Evolutionary conservation across 2,888 invertebrate genomes (phyloP), one percentile per base, ranked within the genome.

Genomic region (Calliphora vomitoria): DNA sequence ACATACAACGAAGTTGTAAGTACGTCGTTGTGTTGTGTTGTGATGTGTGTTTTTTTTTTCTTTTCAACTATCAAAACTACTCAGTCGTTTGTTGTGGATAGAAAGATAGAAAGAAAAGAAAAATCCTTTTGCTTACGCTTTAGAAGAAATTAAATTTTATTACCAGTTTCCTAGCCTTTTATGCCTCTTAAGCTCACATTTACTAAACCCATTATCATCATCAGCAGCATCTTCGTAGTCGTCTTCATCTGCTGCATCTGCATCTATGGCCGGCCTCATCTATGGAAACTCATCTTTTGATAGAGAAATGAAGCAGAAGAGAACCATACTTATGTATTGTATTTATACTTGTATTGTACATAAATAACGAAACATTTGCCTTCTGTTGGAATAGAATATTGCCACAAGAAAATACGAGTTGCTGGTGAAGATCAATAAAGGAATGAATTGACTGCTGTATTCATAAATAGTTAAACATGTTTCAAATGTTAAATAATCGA

Each of bases 111-210:
- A 25, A 71, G 35, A 62, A 58, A 15, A 64, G 62, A 79, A 64
- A 80, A 87, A 74, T 78, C 83, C 81, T 84, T 85, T 76, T 83
- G 72, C 87, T 72, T 84, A 35, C 58, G 72, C 72, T 86, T 83
- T 83, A 35, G 50, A 64, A 71, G 66, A 84, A 87, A 47, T 87
- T 84, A 78, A 81, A 84, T 84, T 84, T 80, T 87, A 87, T 84
- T 87, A 87, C 80, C 83, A 87, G 80, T 87, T 87, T 80, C 58
- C 68, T 80, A 62, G 71, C 60, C 64, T 86, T 82, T 82, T 74
- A 74, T 82, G 62, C 60, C 79, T 55, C 55, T 50, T 76, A 74
- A 76, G 83, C 81, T 71, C 71, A 72, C 76, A 83, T 83, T 83
- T 81, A 76, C 80, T 44, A 81, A 76, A 81, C 15, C 71, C 71